Evolutionary conservation across 2,888 invertebrate species (phyloP).

Genomic region (Entomobrya multifasciata): DNA sequence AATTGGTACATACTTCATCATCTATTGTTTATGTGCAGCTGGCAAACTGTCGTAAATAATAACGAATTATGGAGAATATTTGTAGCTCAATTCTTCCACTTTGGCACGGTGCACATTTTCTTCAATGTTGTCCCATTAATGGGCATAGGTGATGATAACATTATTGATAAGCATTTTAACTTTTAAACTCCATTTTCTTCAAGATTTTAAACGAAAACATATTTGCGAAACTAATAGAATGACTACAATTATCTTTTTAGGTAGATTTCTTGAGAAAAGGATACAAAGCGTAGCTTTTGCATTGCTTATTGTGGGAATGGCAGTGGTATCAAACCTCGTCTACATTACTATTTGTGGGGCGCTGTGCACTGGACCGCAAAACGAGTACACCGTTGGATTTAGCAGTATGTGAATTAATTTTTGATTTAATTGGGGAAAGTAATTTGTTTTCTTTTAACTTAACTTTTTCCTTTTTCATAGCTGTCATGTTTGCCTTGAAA

Average conservation of each 20-base stretch:
- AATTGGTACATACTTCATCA: not conserved
- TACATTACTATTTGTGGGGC: constrained; percentile 59
- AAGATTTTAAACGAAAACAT: not conserved
- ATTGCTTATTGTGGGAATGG: constrained; percentile 60
- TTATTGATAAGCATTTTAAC: too few species aligned
- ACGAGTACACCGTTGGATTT: constrained; percentile 69
- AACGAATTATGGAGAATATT: constrained; percentile 69
- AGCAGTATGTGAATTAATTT: constrained; percentile 51
- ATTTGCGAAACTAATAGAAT: not conserved
- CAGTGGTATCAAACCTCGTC: constrained; percentile 60
- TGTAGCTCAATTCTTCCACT: constrained; percentile 74
- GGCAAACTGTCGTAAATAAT: constrained; percentile 66
- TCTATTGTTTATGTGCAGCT: constrained; percentile 56
- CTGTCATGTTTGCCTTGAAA: constrained; percentile 54
- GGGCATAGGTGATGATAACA: constrained; percentile 63
- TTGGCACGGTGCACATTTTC: constrained; percentile 52
- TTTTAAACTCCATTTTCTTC: too few species aligned
- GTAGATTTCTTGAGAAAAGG: constrained; percentile 72
- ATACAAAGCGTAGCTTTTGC: constrained; percentile 45
- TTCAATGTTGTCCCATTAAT: constrained; percentile 62
- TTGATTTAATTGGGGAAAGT: too few species aligned
- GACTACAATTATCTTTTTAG: constrained; percentile 39
- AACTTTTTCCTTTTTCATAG: constrained; percentile 21
- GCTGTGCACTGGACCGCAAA: constrained; percentile 41
- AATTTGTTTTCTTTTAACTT: too few species aligned